phyloP scores from a whole-genome alignment of 2,888 invertebrate genomes.

The Drosophila siamana region DNA sequence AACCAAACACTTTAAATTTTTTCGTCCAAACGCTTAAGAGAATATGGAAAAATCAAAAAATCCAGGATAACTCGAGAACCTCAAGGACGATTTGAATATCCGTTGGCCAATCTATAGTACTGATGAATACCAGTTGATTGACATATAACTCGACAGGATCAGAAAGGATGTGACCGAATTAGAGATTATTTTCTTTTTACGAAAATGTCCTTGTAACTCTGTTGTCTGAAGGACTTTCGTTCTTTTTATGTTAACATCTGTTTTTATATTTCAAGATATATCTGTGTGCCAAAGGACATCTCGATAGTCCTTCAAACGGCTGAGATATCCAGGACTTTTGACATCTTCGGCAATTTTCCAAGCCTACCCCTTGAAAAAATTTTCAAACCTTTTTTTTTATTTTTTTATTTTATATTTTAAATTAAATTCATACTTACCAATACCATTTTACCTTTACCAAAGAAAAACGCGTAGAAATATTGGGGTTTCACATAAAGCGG shows the following conservation, averaged over 20 bases:
- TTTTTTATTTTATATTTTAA: background rate
- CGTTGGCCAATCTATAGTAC: background rate
- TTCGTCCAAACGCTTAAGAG: background rate
- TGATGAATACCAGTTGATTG: background rate
- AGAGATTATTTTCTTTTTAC: background rate
- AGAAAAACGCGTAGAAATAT: background rate
- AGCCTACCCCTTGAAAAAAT: background rate
- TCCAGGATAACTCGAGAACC: background rate
- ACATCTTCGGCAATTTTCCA: background rate
- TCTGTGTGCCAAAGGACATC: background rate
- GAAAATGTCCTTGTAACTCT: background rate
- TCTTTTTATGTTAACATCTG: background rate
- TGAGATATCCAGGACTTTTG: background rate
- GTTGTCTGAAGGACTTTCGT: conserved; percentile 8
- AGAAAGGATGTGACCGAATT: background rate
- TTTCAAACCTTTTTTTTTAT: background rate
- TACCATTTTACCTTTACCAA: background rate
- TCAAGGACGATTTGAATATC: background rate
- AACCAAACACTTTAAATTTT: background rate
- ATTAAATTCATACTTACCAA: background rate
- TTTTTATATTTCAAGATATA: background rate
- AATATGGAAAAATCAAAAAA: background rate
- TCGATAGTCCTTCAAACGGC: background rate
- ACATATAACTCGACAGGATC: background rate
- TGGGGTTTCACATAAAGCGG: conserved; percentile 85